phyloP scores from a whole-genome alignment of 2,797 vertebrate genomes.

The Trachops cirrhosus region DNA sequence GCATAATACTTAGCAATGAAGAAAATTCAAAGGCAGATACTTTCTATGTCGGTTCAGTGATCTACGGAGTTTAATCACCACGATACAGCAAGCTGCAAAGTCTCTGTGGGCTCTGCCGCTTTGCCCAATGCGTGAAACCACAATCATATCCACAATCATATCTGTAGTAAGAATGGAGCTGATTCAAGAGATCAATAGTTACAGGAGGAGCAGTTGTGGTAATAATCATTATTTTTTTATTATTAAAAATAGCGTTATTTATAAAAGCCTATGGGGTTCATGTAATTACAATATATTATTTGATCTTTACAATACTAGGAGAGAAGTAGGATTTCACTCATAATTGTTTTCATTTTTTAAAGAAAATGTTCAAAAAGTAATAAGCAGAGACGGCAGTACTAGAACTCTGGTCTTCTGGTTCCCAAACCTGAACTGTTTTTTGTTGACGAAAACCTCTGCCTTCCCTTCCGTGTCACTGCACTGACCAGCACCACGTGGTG shows the following conservation, averaged over 20 bases:
- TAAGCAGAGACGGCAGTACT: neutral
- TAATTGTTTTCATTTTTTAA: neutral
- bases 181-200: neutral
- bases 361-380: neutral
- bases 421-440: neutral
- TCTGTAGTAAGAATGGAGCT: neutral
- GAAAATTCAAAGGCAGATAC: neutral
- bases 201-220: neutral
- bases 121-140: neutral
- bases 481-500: neutral
- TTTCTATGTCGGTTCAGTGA: neutral
- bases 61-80: neutral
- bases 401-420: neutral
- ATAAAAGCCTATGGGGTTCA: neutral
- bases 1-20: neutral
- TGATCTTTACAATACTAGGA: neutral
- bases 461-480: neutral
- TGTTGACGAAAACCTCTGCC: neutral
- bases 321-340: neutral
- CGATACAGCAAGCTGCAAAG: neutral
- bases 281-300: neutral
- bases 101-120: neutral
- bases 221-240: neutral
- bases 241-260: constrained; percentile 1
- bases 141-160: neutral